These are phyloP conservation scores for Odontamblyopus rebecca DNA, from an alignment of 2,797 vertebrate species.

Conservation along the genomic window DNA sequence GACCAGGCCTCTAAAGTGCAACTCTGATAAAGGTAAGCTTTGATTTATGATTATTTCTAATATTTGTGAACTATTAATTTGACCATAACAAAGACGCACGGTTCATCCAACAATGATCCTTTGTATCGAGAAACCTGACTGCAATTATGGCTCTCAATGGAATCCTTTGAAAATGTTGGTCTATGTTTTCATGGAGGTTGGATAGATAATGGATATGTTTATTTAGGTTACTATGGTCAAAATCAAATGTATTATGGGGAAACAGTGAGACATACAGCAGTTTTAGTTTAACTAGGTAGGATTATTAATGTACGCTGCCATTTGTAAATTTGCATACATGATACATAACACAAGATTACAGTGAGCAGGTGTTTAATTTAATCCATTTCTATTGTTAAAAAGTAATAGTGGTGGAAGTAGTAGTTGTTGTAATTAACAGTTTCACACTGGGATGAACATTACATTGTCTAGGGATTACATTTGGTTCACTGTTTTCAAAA, in stretches of 20 bases:
- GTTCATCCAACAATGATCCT: not conserved
- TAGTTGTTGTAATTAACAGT: too few relatives aligned
- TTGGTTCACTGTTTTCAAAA: not conserved
- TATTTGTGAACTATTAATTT: not conserved
- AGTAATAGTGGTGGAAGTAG: too few relatives aligned
- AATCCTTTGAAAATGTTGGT: conserved; percentile 9
- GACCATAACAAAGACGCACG: not conserved
- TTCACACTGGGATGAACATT: not conserved
- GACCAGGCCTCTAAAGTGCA: not conserved
- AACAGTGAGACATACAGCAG: not conserved
- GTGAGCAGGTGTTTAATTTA: not conserved
- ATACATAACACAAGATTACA: not conserved
- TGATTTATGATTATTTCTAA: not conserved
- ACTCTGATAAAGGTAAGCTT: conserved; percentile 5
- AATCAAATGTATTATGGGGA: not conserved
- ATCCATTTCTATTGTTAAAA: not conserved
- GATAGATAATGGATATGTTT: not conserved
- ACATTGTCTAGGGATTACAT: not conserved
- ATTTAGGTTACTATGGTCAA: not conserved
- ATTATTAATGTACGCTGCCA: too few relatives aligned
- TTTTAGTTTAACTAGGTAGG: not conserved
- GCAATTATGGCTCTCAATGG: not conserved
- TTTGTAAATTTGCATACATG: not conserved
- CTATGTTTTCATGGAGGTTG: not conserved
- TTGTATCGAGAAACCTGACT: conserved; percentile 4